These are phyloP conservation scores for Lasius fuliginosus DNA, from an alignment of 2,888 invertebrate genomes.

Conservation along the genomic window DNA sequence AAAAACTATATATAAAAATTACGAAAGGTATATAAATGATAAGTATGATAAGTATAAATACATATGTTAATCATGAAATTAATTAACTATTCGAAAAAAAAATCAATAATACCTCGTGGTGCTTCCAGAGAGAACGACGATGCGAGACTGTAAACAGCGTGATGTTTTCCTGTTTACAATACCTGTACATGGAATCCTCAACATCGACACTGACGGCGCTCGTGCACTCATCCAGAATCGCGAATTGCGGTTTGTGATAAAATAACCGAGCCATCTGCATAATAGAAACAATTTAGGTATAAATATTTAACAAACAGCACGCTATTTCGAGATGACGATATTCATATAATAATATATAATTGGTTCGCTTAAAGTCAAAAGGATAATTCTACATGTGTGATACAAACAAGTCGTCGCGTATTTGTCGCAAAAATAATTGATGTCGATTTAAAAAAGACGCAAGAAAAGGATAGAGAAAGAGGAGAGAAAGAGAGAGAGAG, in stretches of 20 bases:
- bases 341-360: not conserved
- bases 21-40: not conserved
- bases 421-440: not conserved
- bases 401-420: not conserved
- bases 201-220: constrained; percentile 99
- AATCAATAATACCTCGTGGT: constrained; percentile 92
- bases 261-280: constrained; percentile 96
- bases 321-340: not conserved
- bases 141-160: constrained; percentile 99
- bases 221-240: constrained; percentile 99
- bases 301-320: not conserved
- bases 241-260: constrained; percentile 99
- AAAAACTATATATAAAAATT: constrained; percentile 11
- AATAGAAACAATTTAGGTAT: constrained; percentile 8
- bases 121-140: constrained; percentile 98
- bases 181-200: constrained; percentile 98
- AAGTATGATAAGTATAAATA: not conserved
- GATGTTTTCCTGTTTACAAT: constrained; percentile 94
- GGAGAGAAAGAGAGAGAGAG: not conserved
- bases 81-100: not conserved
- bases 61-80: not conserved
- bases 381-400: not conserved
- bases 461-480: not conserved
- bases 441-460: not conserved
- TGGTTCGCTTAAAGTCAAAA: not conserved